phyloP scores from a whole-genome alignment of 1,140 invertebrate genomes.

The Drosophila littoralis region DNA sequence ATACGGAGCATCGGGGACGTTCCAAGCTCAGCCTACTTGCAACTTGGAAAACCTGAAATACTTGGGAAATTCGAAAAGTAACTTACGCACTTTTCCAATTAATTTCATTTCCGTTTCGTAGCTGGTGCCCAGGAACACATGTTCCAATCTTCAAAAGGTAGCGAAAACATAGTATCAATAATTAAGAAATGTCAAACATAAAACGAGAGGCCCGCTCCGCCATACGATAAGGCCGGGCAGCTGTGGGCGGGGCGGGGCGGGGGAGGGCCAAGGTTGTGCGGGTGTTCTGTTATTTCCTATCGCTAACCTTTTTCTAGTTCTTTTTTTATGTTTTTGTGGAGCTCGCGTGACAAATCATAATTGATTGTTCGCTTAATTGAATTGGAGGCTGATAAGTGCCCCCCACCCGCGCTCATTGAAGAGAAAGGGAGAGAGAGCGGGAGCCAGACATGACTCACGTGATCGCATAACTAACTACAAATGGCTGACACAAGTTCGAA shows the following conservation, averaged over 20 bases:
- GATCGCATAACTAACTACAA: conserved; percentile 26
- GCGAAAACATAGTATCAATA: conserved; percentile 82
- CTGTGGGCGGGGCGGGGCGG: neutral
- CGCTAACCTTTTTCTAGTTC: conserved; percentile 21
- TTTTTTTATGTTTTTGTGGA: conserved; percentile 47
- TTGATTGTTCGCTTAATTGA: conserved; percentile 82
- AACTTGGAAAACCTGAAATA: neutral
- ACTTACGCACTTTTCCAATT: conserved; percentile 77
- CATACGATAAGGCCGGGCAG: conserved; percentile 50
- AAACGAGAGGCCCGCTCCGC: conserved; percentile 67
- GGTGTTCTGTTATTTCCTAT: conserved; percentile 28
- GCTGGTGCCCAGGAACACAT: conserved; percentile 55
- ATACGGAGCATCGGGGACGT: neutral
- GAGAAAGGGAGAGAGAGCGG: conserved; percentile 3
- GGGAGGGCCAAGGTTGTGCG: conserved; percentile 1
- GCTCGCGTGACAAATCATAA: conserved; percentile 80
- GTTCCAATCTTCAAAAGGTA: conserved; percentile 83
- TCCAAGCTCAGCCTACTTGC: conserved; percentile 22
- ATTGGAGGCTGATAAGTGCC: conserved; percentile 69
- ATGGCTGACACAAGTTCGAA: conserved; percentile 58
- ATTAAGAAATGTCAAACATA: conserved; percentile 82
- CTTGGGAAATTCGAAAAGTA: conserved; percentile 5
- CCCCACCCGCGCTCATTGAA: neutral
- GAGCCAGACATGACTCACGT: conserved; percentile 32
- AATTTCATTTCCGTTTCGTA: conserved; percentile 79